Conservation (phyloP, 2,113 vertebrate genomes). For the Maccullochella peelii region DNA sequence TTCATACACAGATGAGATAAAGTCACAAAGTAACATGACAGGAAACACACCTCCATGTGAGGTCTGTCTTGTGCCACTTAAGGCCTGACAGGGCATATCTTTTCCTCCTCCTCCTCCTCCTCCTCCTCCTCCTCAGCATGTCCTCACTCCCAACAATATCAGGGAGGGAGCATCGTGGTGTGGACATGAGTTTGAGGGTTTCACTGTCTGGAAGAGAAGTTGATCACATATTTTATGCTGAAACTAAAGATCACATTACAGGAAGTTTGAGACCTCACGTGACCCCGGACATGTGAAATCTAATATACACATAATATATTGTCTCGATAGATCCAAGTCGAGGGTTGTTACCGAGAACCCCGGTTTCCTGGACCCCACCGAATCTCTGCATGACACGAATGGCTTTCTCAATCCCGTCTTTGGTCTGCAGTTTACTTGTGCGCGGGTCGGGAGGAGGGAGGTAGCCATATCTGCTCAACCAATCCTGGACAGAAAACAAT, state of each 20-base stretch:
- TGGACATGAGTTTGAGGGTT: constrained; percentile 87
- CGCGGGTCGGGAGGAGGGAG: constrained; percentile 86
- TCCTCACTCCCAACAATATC: constrained; percentile 86
- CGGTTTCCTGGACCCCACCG: constrained; percentile 86
- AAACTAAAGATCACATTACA: constrained; percentile 24
- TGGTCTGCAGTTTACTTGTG: constrained; percentile 86
- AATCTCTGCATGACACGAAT: constrained; percentile 90
- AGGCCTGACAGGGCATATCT: constrained; percentile 86
- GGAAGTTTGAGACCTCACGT: constrained; percentile 1
- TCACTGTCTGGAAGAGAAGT: constrained; percentile 76
- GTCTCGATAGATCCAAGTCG: not conserved
- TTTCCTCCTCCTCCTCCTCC: constrained; percentile 80
- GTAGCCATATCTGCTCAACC: constrained; percentile 92
- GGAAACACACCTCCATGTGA: constrained; percentile 88
- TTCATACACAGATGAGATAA: constrained; percentile 15
- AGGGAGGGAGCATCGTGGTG: constrained; percentile 90
- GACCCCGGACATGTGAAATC: not conserved
- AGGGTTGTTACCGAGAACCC: constrained; percentile 84
- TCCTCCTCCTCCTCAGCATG: constrained; percentile 80
- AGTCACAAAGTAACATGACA: constrained; percentile 22
- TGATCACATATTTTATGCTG: constrained; percentile 5
- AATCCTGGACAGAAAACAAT: constrained; percentile 83
- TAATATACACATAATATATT: not conserved
- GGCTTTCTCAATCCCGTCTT: constrained; percentile 82
- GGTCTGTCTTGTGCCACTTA: constrained; percentile 84